phyloP scores from a whole-genome alignment of 2,888 invertebrate genomes.

The Vesta saturnalis region DNA sequence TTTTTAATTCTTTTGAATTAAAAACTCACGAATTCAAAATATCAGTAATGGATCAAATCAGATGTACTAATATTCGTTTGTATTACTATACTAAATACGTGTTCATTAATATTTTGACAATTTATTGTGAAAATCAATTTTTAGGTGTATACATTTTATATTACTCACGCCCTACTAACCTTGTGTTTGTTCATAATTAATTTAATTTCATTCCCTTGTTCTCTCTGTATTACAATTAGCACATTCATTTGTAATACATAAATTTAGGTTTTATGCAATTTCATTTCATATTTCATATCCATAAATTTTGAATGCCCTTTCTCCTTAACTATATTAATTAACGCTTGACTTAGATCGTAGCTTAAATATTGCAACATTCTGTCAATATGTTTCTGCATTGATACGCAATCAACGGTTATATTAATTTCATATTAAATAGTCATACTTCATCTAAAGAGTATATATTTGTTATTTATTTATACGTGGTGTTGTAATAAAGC shows the following conservation, averaged over 20 bases:
- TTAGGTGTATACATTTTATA: not conserved
- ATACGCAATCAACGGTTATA: not conserved
- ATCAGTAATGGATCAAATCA: not conserved
- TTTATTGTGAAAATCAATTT: not conserved
- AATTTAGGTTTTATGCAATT: constrained; percentile 4
- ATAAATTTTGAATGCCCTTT: constrained; percentile 11
- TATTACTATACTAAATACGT: not conserved
- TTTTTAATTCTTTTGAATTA: no score
- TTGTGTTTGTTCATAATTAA: constrained; percentile 8
- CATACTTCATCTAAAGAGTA: not conserved
- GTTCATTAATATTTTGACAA: not conserved
- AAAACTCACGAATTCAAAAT: no score
- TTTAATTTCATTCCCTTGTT: constrained; percentile 2
- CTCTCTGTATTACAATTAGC: not conserved
- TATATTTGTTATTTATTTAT: not conserved
- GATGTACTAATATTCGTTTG: not conserved
- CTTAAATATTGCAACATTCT: not conserved
- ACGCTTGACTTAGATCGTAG: not conserved
- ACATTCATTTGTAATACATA: not conserved
- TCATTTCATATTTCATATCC: not conserved
- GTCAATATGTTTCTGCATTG: not conserved
- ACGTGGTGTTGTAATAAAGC: not conserved
- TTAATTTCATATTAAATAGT: no score
- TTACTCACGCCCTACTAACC: constrained; percentile 9
- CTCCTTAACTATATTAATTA: constrained; percentile 3